Evolutionary conservation across 1,140 invertebrate genomes (phyloP).

Genomic region (Diabrotica undecimpunctata): DNA sequence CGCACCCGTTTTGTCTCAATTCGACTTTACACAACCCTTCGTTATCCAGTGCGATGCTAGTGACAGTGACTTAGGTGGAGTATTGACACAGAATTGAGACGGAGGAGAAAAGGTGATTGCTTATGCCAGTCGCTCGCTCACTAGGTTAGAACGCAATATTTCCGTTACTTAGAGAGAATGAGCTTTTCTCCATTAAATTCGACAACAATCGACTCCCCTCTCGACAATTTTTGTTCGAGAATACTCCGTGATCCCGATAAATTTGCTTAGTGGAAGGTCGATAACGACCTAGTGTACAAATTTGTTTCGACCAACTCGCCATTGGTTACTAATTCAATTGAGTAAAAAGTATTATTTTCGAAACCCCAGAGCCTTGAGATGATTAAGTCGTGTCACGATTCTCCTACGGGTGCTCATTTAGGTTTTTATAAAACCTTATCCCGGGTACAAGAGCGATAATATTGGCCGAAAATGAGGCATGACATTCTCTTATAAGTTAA

Average conservation of each 20-base stretch:
- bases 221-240: too few species aligned
- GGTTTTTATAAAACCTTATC: slow-evolving; percentile 25
- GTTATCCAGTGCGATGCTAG: slow-evolving; percentile 29
- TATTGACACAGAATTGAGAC: slow-evolving; percentile 29
- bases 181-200: slow-evolving; percentile 46
- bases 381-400: slow-evolving; percentile 22
- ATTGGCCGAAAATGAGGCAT: slow-evolving; percentile 23
- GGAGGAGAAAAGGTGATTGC: slow-evolving; percentile 29
- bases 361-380: slow-evolving; percentile 14
- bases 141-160: slow-evolving; percentile 44
- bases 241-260: too few species aligned
- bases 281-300: too few species aligned
- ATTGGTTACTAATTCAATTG: too few species aligned
- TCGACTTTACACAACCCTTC: slow-evolving; percentile 33
- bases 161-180: slow-evolving; percentile 50
- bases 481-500: slow-evolving; percentile 20
- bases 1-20: slow-evolving; percentile 30
- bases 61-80: slow-evolving; percentile 28
- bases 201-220: too few species aligned
- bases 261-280: too few species aligned
- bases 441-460: slow-evolving; percentile 21
- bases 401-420: not conserved
- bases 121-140: slow-evolving; percentile 31
- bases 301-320: too few species aligned
- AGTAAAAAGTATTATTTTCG: slow-evolving; percentile 30